Evolutionary conservation across 2,888 invertebrate species (phyloP), one percentile per base, ranked within the genome.

Genomic region (Drosophila borealis): DNA sequence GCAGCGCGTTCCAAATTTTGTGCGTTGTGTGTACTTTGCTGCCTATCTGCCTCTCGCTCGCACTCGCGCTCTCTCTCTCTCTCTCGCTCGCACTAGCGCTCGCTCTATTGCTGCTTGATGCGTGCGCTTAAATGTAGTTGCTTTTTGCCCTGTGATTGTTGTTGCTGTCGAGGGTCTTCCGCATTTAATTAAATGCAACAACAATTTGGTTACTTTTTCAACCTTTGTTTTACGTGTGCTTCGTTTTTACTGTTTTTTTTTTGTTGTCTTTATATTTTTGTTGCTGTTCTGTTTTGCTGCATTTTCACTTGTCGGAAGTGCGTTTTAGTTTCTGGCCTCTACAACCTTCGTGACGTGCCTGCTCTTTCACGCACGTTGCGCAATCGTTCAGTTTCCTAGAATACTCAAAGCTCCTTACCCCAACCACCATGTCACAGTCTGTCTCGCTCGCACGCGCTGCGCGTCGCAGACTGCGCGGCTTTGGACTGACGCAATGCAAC

Each of bases 181-280:
- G 86, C 84, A 88, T 89, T 89, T 88, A 89, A 89, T 87, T 88
- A 88, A 88, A 87, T 87, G 86, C 89, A 89, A 81, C 82, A 80
- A 81, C 69, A 78, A 70, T 66, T 80, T 70, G 61, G 70, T 74
- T 67, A 65, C 29, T 29, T 70, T 84, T 63, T 62, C 53, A 69
- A 65, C 62, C 39, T 71, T 84, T 78, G 63, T 54, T 74, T 82
- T 68, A 54, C 49, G 51, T 46, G 63, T 63, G 56, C 64, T 78
- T 77, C 56, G 61, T 45, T 60, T 42, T 42, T 34, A 49, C 21
- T 44, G 69, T 67, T 59, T 51, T 61, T n/a, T 54, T 46, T 66
- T 44, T 21, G 25, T 57, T 10, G 49, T 66, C 19, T 21, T n/a
- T 11, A 21, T 33, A 8, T 8, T 25, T 25, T 6, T 29, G 29